Percentiles rank a stretch among this genome's conserved stretches.
Conservation (phyloP, 2,113 vertebrate species). For the Embiotoca jacksoni region DNA sequence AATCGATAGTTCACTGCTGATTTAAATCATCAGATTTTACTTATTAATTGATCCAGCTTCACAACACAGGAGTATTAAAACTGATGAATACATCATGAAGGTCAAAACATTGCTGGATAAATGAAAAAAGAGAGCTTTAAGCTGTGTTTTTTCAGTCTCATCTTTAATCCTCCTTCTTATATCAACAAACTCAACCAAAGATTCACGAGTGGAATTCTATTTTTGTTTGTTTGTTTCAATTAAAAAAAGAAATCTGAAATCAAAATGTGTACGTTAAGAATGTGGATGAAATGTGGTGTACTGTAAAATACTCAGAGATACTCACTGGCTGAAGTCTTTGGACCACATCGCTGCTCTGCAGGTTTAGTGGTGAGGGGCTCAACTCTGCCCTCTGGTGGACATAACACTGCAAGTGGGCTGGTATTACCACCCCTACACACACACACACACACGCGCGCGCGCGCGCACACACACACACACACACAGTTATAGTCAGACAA, state of each 20-base stretch:
- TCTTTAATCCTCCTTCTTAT: neutral
- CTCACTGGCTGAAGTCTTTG: slow-evolving; percentile 59
- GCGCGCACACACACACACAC: neutral
- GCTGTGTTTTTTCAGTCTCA: neutral
- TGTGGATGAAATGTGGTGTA: neutral
- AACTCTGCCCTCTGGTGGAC: slow-evolving; percentile 70
- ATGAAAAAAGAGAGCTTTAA: neutral
- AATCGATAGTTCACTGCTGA: neutral
- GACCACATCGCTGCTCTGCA: slow-evolving; percentile 32
- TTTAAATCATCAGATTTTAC: neutral
- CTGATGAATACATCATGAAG: neutral
- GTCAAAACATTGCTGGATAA: neutral
- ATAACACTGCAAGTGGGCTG: slow-evolving; percentile 43
- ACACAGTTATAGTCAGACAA: neutral
- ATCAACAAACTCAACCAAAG: neutral
- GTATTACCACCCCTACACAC: slow-evolving; percentile 42
- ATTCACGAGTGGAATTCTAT: neutral
- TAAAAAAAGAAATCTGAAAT: neutral
- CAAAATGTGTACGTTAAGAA: neutral
- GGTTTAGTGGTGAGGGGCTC: slow-evolving; percentile 39
- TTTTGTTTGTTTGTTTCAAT: no score
- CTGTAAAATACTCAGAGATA: neutral
- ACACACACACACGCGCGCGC: slow-evolving; percentile 6
- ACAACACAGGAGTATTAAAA: neutral
- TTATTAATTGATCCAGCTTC: neutral